Conservation (phyloP, 2,888 invertebrate species). For the Busseola fusca region DNA sequence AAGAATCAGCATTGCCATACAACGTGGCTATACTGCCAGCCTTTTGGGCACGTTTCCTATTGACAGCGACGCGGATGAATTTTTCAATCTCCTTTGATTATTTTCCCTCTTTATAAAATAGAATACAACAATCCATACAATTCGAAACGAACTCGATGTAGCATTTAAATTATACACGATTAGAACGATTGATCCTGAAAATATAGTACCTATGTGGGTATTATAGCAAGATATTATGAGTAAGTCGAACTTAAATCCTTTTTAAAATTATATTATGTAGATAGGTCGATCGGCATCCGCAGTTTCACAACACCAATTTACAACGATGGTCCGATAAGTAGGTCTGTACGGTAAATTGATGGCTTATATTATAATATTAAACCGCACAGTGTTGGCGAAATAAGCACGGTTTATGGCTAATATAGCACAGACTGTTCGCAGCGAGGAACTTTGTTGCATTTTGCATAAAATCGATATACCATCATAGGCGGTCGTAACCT, state of each 20-base stretch:
- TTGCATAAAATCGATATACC: conserved; percentile 85
- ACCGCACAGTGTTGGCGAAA: conserved; percentile 71
- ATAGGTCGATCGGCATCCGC: conserved; percentile 42
- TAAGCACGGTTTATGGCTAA: conserved; percentile 77
- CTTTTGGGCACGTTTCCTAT: no score
- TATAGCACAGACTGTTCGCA: conserved; percentile 73
- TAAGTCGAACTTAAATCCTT: conserved; percentile 11
- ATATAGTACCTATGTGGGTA: neutral
- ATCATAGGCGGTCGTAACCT: conserved; percentile 69
- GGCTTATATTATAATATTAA: conserved; percentile 76
- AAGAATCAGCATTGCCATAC: no score
- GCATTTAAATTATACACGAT: neutral
- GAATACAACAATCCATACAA: neutral
- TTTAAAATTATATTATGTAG: conserved; percentile 29
- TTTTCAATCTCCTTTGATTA: no score
- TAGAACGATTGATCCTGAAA: neutral
- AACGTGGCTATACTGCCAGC: no score
- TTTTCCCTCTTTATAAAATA: neutral
- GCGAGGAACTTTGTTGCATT: conserved; percentile 81
- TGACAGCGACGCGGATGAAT: no score
- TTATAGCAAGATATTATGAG: neutral
- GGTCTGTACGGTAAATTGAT: conserved; percentile 71
- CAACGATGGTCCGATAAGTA: conserved; percentile 69
- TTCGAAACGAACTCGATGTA: neutral
- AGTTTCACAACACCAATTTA: conserved; percentile 65